These are phyloP conservation scores for Spodoptera picta DNA, from an alignment of 2,888 invertebrate genomes.

Conservation along the genomic window DNA sequence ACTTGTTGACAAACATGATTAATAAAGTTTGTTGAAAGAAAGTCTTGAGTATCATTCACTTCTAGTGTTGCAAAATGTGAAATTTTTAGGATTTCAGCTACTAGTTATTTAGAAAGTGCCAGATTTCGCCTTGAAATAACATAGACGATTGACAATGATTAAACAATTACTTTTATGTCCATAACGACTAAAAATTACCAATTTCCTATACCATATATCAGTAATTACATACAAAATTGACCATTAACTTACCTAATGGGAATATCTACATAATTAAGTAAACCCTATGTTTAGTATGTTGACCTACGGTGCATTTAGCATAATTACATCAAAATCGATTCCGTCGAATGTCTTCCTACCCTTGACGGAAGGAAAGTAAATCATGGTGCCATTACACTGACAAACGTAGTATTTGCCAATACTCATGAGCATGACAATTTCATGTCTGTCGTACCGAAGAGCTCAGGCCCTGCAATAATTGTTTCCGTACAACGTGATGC, in stretches of 20 bases:
- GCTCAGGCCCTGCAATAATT: slow-evolving; percentile 63
- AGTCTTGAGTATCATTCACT: slow-evolving; percentile 10
- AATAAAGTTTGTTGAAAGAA: slow-evolving; percentile 38
- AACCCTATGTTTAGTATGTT: slow-evolving; percentile 33
- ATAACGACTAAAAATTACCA: slow-evolving; percentile 30
- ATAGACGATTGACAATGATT: neutral
- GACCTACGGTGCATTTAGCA: slow-evolving; percentile 43
- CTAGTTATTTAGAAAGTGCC: neutral
- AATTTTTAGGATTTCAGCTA: neutral
- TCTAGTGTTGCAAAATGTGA: slow-evolving; percentile 1
- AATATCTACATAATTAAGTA: slow-evolving; percentile 31
- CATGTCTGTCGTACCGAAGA: slow-evolving; percentile 69
- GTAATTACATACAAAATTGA: slow-evolving; percentile 37
- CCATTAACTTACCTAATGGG: slow-evolving; percentile 30
- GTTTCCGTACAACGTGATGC: slow-evolving; percentile 76
- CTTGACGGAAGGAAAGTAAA: slow-evolving; percentile 73
- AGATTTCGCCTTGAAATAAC: slow-evolving; percentile 7
- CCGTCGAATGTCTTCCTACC: slow-evolving; percentile 59
- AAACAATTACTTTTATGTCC: slow-evolving; percentile 22
- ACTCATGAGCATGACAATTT: slow-evolving; percentile 67
- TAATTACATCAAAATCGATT: slow-evolving; percentile 54
- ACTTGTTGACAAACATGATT: slow-evolving; percentile 40
- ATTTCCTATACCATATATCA: slow-evolving; percentile 24
- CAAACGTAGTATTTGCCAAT: slow-evolving; percentile 66
- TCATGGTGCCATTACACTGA: slow-evolving; percentile 69